Base-by-base conservation (phyloP, 2,888 invertebrate genomes). In the Serrognathus titanus region DNA sequence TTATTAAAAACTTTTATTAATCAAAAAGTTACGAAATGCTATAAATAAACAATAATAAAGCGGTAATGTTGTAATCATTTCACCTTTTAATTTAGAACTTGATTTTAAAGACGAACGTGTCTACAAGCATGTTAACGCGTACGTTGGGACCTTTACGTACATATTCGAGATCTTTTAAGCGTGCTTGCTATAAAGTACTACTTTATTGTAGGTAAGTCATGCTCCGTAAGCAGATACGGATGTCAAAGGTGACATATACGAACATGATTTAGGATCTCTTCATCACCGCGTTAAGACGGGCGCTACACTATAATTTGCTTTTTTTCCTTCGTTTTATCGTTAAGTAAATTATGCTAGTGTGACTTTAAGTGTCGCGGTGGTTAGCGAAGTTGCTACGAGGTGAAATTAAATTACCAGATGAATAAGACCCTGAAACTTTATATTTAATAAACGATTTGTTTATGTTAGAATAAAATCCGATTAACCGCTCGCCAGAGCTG, bases 211-310 rank as follows among this genome's bases (percentile, higher is more conserved):
- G 52, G 55, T 60, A 58, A 60, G 54, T 60, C 60, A 60, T 58
- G 57, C 55, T 60, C 54, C 58, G 57, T 60, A 55, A 60, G 53
- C 60, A 58, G 60, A 60, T 58, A 60, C 60, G 58, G 55, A 60
- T 60, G 60, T 60, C 58, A 52, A 51, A 13, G 38, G 50, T 50
- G 57, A 57, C 57, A 54, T 53, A 57, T 57, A 57, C 48, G 50
- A 40, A 48, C 57, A 53, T 57, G 57, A 61, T 61, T 59, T 61
- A 61, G 49, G 48, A 40, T 47, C 59, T 51, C 56, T 57, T 59
- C 61, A 54, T 61, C 61, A 61, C 53, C 50, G 52, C 40, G 53
- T 57, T 57, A 52, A 45, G 56, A 60, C 60, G 58, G 54, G 54
- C 54, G 51, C 49, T 58, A 53, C 53, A 49, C 48, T 57, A 56